phyloP scores from a whole-genome alignment of 2,888 invertebrate genomes.

The Anoncus sp. region DNA sequence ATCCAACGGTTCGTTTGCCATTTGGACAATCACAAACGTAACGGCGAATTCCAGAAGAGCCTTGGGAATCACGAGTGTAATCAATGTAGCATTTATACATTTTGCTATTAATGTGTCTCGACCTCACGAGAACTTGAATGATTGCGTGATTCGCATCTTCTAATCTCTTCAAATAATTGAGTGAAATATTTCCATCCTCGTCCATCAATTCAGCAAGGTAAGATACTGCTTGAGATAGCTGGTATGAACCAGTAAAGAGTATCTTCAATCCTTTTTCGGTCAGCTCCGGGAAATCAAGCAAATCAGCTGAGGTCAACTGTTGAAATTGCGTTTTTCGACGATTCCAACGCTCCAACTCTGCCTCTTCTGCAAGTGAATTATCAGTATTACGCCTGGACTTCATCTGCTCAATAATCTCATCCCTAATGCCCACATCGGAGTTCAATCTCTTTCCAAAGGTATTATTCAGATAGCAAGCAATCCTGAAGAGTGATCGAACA shows the following conservation, averaged over 20 bases:
- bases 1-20: conserved; percentile 51
- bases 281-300: conserved; percentile 63
- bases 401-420: not conserved
- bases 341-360: conserved; percentile 36
- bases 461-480: conserved; percentile 57
- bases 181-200: conserved; percentile 51
- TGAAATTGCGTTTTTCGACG: conserved; percentile 46
- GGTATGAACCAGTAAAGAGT: conserved; percentile 65
- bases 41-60: conserved; percentile 22
- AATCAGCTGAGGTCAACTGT: conserved; percentile 44
- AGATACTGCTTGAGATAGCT: conserved; percentile 64
- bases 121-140: no score
- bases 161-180: conserved; percentile 57
- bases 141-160: no score
- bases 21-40: conserved; percentile 54
- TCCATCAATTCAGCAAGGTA: conserved; percentile 67
- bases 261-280: conserved; percentile 59
- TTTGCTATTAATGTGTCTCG: conserved; percentile 55
- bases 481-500: conserved; percentile 13
- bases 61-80: no score
- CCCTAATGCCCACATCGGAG: conserved; percentile 20
- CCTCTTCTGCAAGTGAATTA: conserved; percentile 55
- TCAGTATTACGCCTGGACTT: conserved; percentile 15
- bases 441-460: conserved; percentile 43
- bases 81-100: conserved; percentile 59